These are phyloP conservation scores for Caenorhabditis sp. DNA, from an alignment of 2,888 invertebrate species.

Conservation along the genomic window DNA sequence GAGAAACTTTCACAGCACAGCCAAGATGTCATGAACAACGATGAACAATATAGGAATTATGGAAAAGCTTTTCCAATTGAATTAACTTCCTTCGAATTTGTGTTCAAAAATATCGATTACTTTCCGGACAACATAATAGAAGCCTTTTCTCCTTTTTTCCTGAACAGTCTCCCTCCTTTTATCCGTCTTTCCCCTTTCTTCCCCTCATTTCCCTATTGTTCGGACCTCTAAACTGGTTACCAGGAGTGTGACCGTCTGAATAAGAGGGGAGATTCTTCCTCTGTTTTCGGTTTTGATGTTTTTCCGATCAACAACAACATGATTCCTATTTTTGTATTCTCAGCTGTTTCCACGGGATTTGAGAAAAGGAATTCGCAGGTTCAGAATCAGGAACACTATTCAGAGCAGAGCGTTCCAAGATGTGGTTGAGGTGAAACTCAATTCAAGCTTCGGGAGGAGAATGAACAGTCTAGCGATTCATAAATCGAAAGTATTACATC, in stretches of 20 bases:
- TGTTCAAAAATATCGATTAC: no score
- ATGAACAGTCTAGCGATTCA: no score
- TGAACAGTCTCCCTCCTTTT: slow-evolving; percentile 6
- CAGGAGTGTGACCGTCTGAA: slow-evolving; percentile 35
- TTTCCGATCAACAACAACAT: slow-evolving; percentile 35
- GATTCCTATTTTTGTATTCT: slow-evolving; percentile 3
- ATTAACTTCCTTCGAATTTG: no score
- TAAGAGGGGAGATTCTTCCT: background rate
- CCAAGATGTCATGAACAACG: no score
- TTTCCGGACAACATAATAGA: no score
- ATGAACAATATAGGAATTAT: no score
- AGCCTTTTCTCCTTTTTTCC: slow-evolving; percentile 21
- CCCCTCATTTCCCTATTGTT: slow-evolving; percentile 37
- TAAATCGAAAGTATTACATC: no score
- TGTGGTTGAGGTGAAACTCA: no score
- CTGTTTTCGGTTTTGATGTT: slow-evolving; percentile 31
- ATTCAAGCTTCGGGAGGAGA: no score
- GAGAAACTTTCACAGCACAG: no score
- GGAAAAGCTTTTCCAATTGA: no score
- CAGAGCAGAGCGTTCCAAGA: no score
- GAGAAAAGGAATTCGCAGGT: background rate
- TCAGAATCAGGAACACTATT: background rate
- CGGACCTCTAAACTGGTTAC: slow-evolving; percentile 45
- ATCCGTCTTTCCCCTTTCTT: background rate
- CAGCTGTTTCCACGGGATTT: background rate